These are phyloP conservation scores for Pseudomyrmex gracilis DNA, from an alignment of 1,140 invertebrate genomes.

Conservation along the genomic window DNA sequence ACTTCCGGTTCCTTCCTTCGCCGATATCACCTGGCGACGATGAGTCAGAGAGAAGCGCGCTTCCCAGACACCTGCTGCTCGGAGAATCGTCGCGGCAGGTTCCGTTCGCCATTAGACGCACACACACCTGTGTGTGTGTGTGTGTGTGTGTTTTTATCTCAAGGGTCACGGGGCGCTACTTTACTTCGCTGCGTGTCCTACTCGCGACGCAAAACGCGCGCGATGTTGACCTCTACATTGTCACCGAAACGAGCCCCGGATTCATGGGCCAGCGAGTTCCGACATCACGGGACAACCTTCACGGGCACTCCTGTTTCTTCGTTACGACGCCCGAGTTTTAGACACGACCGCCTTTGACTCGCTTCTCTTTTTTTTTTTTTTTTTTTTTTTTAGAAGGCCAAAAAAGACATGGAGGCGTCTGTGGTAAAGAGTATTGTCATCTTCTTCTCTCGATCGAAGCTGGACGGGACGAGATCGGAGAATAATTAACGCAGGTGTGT, in stretches of 20 bases:
- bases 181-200: neutral
- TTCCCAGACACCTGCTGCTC: conserved; percentile 78
- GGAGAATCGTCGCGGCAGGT: conserved; percentile 73
- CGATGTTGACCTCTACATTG: conserved; percentile 67
- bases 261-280: conserved; percentile 78
- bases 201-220: neutral
- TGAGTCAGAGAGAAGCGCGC: conserved; percentile 76
- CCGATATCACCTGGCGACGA: conserved; percentile 78
- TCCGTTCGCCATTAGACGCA: conserved; percentile 74
- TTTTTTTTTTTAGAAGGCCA: no score
- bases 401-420: no score
- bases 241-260: conserved; percentile 78
- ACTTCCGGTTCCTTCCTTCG: conserved; percentile 74
- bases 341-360: neutral
- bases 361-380: neutral
- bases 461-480: no score
- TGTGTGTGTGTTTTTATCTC: neutral
- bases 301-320: conserved; percentile 42
- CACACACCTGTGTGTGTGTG: no score
- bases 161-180: conserved; percentile 43
- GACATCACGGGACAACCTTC: conserved; percentile 71
- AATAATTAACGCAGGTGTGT: no score
- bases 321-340: conserved; percentile 20
- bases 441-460: no score
- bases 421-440: no score